phyloP scores from a whole-genome alignment of 1,140 invertebrate genomes.

The Nomia melanderi region DNA sequence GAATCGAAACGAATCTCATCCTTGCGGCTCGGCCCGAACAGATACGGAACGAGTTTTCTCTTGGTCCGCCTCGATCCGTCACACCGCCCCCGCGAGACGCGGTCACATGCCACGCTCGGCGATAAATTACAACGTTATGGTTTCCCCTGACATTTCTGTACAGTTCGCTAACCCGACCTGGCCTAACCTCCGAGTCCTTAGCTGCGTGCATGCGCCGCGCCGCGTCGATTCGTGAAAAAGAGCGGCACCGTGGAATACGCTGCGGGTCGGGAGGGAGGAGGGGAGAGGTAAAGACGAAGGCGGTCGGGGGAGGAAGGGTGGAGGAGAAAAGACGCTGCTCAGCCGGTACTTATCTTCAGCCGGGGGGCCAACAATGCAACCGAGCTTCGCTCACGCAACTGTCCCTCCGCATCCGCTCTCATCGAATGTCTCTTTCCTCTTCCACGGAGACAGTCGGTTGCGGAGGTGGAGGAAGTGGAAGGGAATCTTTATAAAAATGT shows the following conservation, averaged over 20 bases:
- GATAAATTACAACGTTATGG: constrained; percentile 81
- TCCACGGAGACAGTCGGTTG: constrained; percentile 28
- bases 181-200: constrained; percentile 75
- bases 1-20: constrained; percentile 52
- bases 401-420: constrained; percentile 80
- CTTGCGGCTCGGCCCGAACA: constrained; percentile 55
- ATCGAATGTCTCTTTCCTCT: constrained; percentile 74
- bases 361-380: constrained; percentile 72
- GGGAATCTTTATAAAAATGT: constrained; percentile 38
- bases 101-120: constrained; percentile 72
- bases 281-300: neutral
- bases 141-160: constrained; percentile 77
- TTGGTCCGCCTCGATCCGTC: constrained; percentile 73
- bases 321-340: constrained; percentile 38
- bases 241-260: neutral
- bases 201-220: constrained; percentile 57
- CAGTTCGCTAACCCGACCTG: constrained; percentile 78
- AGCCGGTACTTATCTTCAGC: constrained; percentile 65
- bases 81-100: constrained; percentile 77
- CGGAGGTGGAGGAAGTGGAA: neutral
- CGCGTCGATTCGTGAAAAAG: constrained; percentile 49
- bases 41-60: constrained; percentile 66
- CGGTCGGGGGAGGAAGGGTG: constrained; percentile 10
- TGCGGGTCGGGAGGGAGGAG: neutral
- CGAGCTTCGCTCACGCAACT: constrained; percentile 75